phyloP scores from a whole-genome alignment of 2,113 vertebrate genomes.

The Crotalus helleri region DNA sequence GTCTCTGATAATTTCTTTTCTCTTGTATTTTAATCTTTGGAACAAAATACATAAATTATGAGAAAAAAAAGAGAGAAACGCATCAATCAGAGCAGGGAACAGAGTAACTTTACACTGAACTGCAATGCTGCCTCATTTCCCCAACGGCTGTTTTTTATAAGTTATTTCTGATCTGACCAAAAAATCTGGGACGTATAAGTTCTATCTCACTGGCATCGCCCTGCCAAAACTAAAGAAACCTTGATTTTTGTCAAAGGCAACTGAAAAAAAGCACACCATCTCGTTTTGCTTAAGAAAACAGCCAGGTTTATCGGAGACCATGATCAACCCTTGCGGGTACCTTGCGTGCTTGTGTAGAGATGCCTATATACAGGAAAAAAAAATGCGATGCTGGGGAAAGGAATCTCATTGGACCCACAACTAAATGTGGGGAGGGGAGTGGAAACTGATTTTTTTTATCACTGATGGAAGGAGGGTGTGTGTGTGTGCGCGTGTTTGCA shows the following conservation, averaged over 20 bases:
- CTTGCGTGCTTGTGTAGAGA: slow-evolving; percentile 31
- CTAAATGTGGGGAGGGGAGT: slow-evolving; percentile 12
- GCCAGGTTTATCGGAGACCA: slow-evolving; percentile 54
- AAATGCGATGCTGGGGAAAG: slow-evolving; percentile 45
- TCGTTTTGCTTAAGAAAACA: slow-evolving; percentile 53
- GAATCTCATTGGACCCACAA: slow-evolving; percentile 49
- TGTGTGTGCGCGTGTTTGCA: neutral
- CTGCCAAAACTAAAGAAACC: slow-evolving; percentile 26
- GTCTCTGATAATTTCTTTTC: too few relatives aligned
- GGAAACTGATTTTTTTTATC: slow-evolving; percentile 47
- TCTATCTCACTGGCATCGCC: neutral
- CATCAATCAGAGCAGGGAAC: neutral
- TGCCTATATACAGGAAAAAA: slow-evolving; percentile 28
- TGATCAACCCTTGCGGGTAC: slow-evolving; percentile 53
- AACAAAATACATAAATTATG: neutral
- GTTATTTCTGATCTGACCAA: neutral
- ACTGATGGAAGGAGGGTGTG: neutral
- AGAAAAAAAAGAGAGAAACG: neutral
- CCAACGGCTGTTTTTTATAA: neutral
- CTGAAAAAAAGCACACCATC: slow-evolving; percentile 44
- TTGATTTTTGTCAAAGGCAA: slow-evolving; percentile 54
- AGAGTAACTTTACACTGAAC: neutral
- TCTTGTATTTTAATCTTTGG: neutral
- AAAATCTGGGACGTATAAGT: slow-evolving; percentile 42
- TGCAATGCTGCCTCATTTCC: neutral